Evolutionary conservation across 1,140 invertebrate species (phyloP).

Genomic region (Anadara kagoshimensis): DNA sequence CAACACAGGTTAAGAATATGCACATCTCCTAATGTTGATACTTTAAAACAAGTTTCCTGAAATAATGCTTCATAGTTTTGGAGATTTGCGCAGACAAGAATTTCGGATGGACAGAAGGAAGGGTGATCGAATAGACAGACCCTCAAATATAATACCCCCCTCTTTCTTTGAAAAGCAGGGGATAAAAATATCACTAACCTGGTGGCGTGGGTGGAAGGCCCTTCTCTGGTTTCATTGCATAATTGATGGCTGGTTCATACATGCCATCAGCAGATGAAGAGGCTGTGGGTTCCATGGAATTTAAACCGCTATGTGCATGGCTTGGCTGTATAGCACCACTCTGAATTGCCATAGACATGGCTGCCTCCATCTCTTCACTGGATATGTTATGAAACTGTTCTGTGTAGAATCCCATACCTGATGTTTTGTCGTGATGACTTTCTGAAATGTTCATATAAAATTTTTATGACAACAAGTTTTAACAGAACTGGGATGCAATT

Average conservation of each 20-base stretch:
- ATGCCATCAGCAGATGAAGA: conserved; percentile 30
- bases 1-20: too few relatives aligned
- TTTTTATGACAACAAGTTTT: neutral
- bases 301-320: conserved; percentile 9
- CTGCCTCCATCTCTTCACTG: conserved; percentile 16
- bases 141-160: neutral
- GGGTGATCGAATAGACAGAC: neutral
- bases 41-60: too few relatives aligned
- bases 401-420: conserved; percentile 30
- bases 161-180: too few relatives aligned
- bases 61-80: too few relatives aligned
- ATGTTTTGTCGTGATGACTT: conserved; percentile 2
- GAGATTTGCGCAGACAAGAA: too few relatives aligned
- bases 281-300: conserved; percentile 33
- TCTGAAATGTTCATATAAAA: conserved; percentile 4
- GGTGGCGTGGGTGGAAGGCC: conserved; percentile 53
- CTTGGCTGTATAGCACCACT: neutral
- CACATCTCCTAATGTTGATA: too few relatives aligned
- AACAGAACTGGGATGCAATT: too few relatives aligned
- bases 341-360: conserved; percentile 17
- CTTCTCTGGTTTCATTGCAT: conserved; percentile 51
- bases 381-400: conserved; percentile 40
- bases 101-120: too few relatives aligned
- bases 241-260: conserved; percentile 39
- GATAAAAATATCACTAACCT: conserved; percentile 32